Conservation (phyloP, 2,113 vertebrate genomes). For the Macaca fascicularis region T2T-MFA8v1.1 NC_088384.1:11493501-11494000, state of each 20-base stretch:
- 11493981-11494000: not conserved
- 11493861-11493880: not conserved
- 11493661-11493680: too few species aligned
- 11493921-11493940: not conserved
- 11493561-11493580: too few species aligned
- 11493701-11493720: too few species aligned
- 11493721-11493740: too few species aligned
- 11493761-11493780: not conserved
- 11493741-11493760: not conserved
- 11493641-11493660: too few species aligned
- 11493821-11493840: not conserved
- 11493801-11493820: not conserved
- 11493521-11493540: too few species aligned
- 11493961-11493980: not conserved
- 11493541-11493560: too few species aligned
- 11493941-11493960: not conserved
- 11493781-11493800: not conserved
- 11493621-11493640: too few species aligned
- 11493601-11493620: too few species aligned
- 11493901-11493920: not conserved
- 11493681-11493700: too few species aligned
- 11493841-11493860: not conserved
- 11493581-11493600: too few species aligned
- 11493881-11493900: not conserved
- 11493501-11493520: too few species aligned